Percentiles rank a stretch among this genome's conserved stretches.
These are phyloP conservation scores for Panthera leo DNA, from an alignment of 2,113 vertebrate species.

Conservation along the genomic window DNA sequence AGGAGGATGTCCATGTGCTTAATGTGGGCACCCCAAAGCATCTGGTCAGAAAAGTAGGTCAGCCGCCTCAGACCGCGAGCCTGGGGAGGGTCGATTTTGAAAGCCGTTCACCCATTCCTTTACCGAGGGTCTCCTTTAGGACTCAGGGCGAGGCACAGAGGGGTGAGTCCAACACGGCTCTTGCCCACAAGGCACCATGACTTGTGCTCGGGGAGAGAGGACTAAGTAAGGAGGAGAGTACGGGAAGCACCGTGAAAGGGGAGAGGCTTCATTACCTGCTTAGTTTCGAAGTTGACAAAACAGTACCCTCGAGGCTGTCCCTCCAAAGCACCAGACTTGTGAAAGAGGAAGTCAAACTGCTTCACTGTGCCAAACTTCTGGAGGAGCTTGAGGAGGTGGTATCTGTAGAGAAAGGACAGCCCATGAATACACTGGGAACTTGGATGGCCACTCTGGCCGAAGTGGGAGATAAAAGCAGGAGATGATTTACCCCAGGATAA, in stretches of 20 bases:
- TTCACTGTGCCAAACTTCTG: constrained; percentile 98
- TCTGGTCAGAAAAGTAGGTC: constrained; percentile 29
- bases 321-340: constrained; percentile 97
- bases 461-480: constrained; percentile 50
- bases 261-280: constrained; percentile 86
- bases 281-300: constrained; percentile 99
- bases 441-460: background rate
- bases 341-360: constrained; percentile 99
- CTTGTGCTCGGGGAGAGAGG: background rate
- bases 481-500: background rate
- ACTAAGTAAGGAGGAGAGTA: background rate
- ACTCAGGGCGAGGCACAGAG: background rate
- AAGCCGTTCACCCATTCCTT: background rate
- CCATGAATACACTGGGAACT: background rate
- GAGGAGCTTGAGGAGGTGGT: constrained; percentile 96
- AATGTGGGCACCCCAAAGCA: background rate
- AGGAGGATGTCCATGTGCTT: background rate
- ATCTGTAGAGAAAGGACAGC: constrained; percentile 83
- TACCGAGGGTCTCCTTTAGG: background rate
- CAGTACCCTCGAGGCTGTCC: constrained; percentile 98
- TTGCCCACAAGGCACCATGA: background rate
- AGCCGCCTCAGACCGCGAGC: background rate
- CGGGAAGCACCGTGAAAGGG: background rate
- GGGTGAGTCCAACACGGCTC: background rate
- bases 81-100: background rate